Evolutionary conservation across 2,797 vertebrate species (phyloP).

Genomic region (Heliangelus exortis): DNA sequence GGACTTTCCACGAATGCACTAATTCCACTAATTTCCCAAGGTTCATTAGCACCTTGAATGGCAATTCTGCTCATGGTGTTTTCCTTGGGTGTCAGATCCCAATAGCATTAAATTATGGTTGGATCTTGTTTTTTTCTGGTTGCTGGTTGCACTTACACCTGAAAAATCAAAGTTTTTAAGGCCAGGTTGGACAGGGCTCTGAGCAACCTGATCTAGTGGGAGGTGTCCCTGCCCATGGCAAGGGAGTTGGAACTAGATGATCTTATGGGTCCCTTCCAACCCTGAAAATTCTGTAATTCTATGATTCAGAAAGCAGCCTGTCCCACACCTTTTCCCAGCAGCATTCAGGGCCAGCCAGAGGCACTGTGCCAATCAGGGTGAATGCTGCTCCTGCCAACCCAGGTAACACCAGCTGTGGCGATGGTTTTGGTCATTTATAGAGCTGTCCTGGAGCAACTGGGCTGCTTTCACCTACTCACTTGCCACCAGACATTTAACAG

Average conservation of each 20-base stretch:
- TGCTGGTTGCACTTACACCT: neutral
- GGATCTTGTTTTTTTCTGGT: neutral
- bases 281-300: too few species aligned
- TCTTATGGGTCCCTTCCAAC: too few species aligned
- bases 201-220: too few species aligned
- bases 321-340: neutral
- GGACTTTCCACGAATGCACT: neutral
- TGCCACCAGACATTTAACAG: rapidly evolving
- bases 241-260: too few species aligned
- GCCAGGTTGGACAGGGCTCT: too few species aligned
- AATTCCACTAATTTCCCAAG: neutral
- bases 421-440: neutral
- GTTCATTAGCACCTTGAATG: neutral
- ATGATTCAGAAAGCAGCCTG: neutral
- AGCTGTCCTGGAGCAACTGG: neutral
- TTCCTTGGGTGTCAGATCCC: neutral
- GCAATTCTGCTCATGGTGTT: neutral
- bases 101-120: neutral
- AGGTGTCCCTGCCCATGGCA: too few species aligned
- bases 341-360: rapidly evolving
- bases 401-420: neutral
- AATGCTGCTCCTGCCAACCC: neutral
- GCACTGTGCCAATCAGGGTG: rapidly evolving
- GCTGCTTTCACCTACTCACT: neutral
- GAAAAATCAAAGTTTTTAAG: neutral